Evolutionary conservation across 1,140 invertebrate genomes (phyloP).

Genomic region (Drosophila teissieri): DNA sequence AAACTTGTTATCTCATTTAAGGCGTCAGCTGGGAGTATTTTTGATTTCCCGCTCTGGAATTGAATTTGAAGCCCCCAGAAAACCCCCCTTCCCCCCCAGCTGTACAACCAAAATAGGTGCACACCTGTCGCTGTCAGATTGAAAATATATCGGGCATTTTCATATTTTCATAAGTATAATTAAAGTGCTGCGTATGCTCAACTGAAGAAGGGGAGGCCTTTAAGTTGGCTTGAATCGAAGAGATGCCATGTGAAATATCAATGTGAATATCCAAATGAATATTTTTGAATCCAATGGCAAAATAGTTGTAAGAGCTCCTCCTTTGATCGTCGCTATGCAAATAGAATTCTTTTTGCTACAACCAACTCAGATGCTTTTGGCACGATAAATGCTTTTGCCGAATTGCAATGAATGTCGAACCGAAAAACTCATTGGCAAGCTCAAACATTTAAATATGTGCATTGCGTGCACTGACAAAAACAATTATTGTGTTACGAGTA

Average conservation of each 20-base stretch:
- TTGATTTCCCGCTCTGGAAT: constrained; percentile 67
- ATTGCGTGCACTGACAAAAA: neutral
- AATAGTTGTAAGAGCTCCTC: neutral
- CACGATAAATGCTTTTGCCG: neutral
- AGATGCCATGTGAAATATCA: neutral
- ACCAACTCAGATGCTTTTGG: neutral
- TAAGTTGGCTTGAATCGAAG: too few species aligned
- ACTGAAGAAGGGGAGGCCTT: too few species aligned
- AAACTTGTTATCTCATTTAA: constrained; percentile 82
- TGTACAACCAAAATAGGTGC: neutral
- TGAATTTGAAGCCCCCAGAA: neutral
- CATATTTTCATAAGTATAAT: too few species aligned
- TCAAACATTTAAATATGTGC: neutral
- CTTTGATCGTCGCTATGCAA: neutral
- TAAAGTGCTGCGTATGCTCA: too few species aligned
- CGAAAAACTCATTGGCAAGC: neutral
- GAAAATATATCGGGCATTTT: too few species aligned
- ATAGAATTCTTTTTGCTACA: neutral
- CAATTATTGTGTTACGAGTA: too few species aligned
- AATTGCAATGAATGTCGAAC: constrained; percentile 1
- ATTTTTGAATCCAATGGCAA: neutral
- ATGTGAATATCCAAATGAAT: neutral
- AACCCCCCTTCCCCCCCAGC: neutral
- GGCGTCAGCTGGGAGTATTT: constrained; percentile 73
- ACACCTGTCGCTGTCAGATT: constrained; percentile 4